Conservation (phyloP, 2,113 vertebrate species). For the Rostratula benghalensis region DNA sequence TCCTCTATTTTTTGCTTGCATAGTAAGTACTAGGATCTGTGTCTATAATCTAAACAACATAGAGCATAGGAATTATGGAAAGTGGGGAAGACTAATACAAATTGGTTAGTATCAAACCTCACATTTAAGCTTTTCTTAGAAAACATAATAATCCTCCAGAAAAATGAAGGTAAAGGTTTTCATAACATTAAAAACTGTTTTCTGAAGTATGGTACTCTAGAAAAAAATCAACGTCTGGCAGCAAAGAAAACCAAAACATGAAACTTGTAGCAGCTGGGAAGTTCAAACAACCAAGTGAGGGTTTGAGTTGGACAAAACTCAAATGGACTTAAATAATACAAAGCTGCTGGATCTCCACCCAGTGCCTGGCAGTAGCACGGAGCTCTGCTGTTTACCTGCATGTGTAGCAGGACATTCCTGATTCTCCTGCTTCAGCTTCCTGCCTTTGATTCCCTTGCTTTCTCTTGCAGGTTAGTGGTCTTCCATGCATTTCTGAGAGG, state of each 20-base stretch:
- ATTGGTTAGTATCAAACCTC: neutral
- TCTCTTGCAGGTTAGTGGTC: neutral
- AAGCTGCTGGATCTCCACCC: neutral
- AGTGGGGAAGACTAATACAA: neutral
- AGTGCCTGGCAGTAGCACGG: fast-evolving
- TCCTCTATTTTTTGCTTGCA: neutral
- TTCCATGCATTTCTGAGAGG: neutral
- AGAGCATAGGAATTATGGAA: neutral
- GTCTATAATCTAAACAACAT: neutral
- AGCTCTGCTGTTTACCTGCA: neutral
- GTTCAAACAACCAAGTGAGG: neutral
- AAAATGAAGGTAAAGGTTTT: neutral
- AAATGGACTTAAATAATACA: neutral
- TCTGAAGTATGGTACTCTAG: neutral
- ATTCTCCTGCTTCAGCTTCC: neutral
- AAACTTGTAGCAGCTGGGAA: neutral
- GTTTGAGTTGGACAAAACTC: neutral
- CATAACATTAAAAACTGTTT: neutral
- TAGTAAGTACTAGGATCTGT: neutral
- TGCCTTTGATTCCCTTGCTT: neutral
- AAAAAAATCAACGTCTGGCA: neutral
- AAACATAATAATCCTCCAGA: neutral
- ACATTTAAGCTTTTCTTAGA: neutral
- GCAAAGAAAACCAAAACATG: neutral
- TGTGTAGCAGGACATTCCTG: neutral